These are phyloP conservation scores for Tolypeutes matacus DNA, from an alignment of 2,797 vertebrate species.

Conservation along the genomic window DNA sequence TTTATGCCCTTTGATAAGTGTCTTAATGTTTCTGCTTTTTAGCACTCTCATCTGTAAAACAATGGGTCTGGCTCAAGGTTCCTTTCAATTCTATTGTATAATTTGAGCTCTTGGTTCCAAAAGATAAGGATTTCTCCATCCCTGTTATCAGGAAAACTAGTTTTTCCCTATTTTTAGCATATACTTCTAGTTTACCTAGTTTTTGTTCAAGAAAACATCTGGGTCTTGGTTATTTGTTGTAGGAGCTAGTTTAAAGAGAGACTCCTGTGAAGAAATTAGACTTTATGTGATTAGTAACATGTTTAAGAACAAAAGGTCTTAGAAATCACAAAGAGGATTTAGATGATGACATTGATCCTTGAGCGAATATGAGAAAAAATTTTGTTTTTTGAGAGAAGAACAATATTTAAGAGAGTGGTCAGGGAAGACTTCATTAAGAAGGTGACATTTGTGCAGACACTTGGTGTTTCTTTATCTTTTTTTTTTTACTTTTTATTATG, in stretches of 20 bases:
- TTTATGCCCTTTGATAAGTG: constrained; percentile 14
- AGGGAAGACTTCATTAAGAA: constrained; percentile 16
- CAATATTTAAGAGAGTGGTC: constrained; percentile 45
- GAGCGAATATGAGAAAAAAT: constrained; percentile 2
- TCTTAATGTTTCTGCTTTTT: constrained; percentile 48
- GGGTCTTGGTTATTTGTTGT: not conserved
- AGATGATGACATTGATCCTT: constrained; percentile 13
- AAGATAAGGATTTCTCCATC: constrained; percentile 5
- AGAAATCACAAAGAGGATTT: not conserved
- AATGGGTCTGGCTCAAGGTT: not conserved
- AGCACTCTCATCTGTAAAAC: constrained; percentile 9
- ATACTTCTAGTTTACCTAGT: constrained; percentile 1
- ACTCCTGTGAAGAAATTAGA: not conserved
- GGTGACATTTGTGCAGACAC: not conserved
- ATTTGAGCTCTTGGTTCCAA: constrained; percentile 43
- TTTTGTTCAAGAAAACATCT: constrained; percentile 45
- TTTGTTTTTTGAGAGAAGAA: not conserved
- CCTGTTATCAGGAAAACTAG: not conserved
- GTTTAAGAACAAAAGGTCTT: constrained; percentile 12
- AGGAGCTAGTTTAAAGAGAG: constrained; percentile 41
- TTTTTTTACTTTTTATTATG: constrained; percentile 21
- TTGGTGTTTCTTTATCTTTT: not conserved
- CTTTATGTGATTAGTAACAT: constrained; percentile 47
- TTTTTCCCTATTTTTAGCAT: constrained; percentile 49
- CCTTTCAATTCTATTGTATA: not conserved